Base-by-base conservation (phyloP, 2,797 vertebrate species). In the Helicolenus hilgendorfi region DNA sequence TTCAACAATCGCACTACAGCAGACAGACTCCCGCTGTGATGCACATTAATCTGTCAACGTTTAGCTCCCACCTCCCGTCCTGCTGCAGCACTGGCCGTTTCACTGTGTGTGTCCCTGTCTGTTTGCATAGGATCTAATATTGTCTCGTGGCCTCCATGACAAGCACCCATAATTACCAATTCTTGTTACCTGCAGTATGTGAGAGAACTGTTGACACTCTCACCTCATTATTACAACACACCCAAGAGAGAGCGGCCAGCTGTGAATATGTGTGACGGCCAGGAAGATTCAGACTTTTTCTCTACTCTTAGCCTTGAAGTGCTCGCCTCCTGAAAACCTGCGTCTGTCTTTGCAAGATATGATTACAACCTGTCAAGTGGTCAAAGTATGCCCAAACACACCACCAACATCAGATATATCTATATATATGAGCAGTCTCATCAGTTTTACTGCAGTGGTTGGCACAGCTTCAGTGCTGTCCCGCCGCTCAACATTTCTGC, bases 41-140 rank as follows among this genome's bases (percentile, higher is more conserved):
- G 55, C 84, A 77, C 81, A 84, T 86, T 87, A 87, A 89, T 92
- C 86, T 68, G 72, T 68, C 38, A 64, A 64, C 77, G 31, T 64
- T 81, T 26, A 68, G 77, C 68, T 73, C 9, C 74, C 13, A 24
- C 59, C 64, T 33, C 58, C 31, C 35, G 2, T 20, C 71, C 67
- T 63, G 67, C 83, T 69, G 58, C 55, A 38, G 45, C 71, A 5
- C 41, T 2, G 68, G 41, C 41, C 33, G 14, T 11, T 35, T 20
- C 27, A 83, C 59, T 2, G 13, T 62, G 29, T 58, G 13, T 8
- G 69, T 70, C 53, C n/a, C 7, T 74, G 33, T 83, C 62, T 77
- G 72, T 85, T 75, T 84, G 72, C 35, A 75, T 7, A 68, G 58
- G 36, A 22, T 82, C 84, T 49, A 63, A 75, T 45, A 63, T 49